Evolutionary conservation across 2,797 vertebrate species (phyloP).

Genomic region (Sebastes taczanowskii): DNA sequence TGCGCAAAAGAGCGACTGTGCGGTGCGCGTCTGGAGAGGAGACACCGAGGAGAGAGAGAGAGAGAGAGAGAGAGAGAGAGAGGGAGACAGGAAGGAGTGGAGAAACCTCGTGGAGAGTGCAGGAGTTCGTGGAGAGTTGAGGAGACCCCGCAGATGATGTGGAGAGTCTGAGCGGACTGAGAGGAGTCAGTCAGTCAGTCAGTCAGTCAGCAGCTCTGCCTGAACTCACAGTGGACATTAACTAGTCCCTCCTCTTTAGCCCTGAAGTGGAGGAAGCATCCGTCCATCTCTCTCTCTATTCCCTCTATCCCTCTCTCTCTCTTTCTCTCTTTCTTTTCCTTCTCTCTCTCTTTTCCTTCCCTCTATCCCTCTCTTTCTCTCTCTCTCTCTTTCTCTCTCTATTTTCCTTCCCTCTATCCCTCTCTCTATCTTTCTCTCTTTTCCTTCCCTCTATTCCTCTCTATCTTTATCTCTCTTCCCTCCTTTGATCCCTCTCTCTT

Average conservation of each 20-base stretch:
- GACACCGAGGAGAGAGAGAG: neutral
- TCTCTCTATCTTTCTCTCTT: no score
- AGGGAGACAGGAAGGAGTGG: neutral
- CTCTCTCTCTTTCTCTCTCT: no score
- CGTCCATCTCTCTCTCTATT: neutral
- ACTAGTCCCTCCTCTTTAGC: constrained; percentile 61
- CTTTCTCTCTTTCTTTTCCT: no score
- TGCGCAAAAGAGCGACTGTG: constrained; percentile 30
- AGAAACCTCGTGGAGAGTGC: neutral
- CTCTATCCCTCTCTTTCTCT: no score
- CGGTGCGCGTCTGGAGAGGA: neutral
- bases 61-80: no score
- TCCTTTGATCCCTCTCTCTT: no score
- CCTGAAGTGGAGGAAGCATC: constrained; percentile 12
- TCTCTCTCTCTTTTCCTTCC: no score
- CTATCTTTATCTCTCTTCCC: no score
- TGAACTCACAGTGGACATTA: constrained; percentile 47
- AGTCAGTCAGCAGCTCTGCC: neutral
- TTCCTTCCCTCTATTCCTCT: no score
- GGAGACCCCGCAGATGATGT: constrained; percentile 5
- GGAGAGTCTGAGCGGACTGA: neutral
- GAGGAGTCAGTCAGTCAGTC: neutral
- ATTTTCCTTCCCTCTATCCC: no score
- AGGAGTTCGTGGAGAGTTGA: neutral
- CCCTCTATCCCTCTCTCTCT: no score